Conservation (phyloP, 2,888 invertebrate species). For the Caenorhabditis macrosperma region DNA sequence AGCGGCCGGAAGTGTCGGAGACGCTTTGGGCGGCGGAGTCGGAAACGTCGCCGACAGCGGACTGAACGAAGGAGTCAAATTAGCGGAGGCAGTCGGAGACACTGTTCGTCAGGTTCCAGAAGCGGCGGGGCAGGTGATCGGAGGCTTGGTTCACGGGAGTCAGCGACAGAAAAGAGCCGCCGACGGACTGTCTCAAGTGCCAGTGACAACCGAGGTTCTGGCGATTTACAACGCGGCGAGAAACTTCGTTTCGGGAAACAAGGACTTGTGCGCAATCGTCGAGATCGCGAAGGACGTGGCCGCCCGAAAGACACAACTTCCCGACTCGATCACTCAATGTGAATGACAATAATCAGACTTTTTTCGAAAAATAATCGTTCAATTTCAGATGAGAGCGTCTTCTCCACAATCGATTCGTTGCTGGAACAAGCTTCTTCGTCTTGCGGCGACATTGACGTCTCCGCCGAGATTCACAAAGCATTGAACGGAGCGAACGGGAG, state of each 20-base stretch:
- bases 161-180: background rate
- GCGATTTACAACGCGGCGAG: constrained; percentile 11
- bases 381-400: constrained; percentile 9
- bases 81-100: constrained; percentile 49
- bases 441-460: constrained; percentile 4
- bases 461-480: constrained; percentile 9
- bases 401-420: background rate
- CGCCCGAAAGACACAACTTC: constrained; percentile 3
- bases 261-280: constrained; percentile 12
- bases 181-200: background rate
- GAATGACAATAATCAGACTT: background rate
- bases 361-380: background rate
- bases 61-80: constrained; percentile 19
- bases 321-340: constrained; percentile 11
- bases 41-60: constrained; percentile 36
- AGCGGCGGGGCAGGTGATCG: background rate
- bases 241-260: background rate
- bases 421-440: background rate
- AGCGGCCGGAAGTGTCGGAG: constrained; percentile 40
- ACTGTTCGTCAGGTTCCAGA: constrained; percentile 9
- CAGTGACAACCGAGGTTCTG: constrained; percentile 7
- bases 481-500: constrained; percentile 3
- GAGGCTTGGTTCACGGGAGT: constrained; percentile 7
- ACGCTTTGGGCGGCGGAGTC: constrained; percentile 32
- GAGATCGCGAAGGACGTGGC: constrained; percentile 20